Conservation (phyloP, 35 echinoderm and acorn worm species). For the Ophiothrix spiculata region DNA sequence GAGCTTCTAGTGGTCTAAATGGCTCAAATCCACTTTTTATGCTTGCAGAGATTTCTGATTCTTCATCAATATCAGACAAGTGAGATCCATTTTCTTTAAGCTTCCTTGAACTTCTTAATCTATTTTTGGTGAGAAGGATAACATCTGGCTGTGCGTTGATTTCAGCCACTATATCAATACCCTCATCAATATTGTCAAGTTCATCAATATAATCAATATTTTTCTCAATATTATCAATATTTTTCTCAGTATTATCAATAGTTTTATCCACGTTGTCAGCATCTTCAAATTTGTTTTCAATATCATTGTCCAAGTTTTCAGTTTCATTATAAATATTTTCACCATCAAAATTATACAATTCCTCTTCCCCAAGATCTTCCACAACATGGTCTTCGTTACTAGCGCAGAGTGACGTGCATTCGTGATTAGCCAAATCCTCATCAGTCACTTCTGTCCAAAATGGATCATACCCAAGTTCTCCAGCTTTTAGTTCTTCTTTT, state of each 20-base stretch:
- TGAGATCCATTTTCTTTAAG: not conserved
- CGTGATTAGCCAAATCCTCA: not conserved
- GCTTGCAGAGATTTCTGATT: not conserved
- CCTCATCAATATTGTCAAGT: too few relatives aligned
- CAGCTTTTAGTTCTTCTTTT: not conserved
- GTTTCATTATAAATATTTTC: not conserved
- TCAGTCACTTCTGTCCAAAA: not conserved
- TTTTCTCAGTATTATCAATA: too few relatives aligned
- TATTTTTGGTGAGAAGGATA: too few relatives aligned
- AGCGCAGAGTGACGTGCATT: not conserved
- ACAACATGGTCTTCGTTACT: not conserved
- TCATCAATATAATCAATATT: too few relatives aligned
- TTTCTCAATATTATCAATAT: too few relatives aligned
- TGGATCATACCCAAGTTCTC: not conserved
- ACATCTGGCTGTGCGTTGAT: too few relatives aligned
- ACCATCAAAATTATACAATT: not conserved
- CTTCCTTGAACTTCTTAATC: not conserved
- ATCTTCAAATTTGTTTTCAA: too few relatives aligned
- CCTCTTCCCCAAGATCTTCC: not conserved
- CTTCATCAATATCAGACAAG: not conserved
- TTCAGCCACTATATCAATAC: too few relatives aligned
- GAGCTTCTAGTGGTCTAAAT: too few relatives aligned
- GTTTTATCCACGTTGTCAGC: too few relatives aligned
- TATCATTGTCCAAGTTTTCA: too few relatives aligned
- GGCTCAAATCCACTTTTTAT: not conserved